A percentile compares a stretch with the other conserved stretches of the same genome.
Evolutionary conservation across 2,797 vertebrate genomes (phyloP).

Genomic region (Eulemur albifrons): DNA sequence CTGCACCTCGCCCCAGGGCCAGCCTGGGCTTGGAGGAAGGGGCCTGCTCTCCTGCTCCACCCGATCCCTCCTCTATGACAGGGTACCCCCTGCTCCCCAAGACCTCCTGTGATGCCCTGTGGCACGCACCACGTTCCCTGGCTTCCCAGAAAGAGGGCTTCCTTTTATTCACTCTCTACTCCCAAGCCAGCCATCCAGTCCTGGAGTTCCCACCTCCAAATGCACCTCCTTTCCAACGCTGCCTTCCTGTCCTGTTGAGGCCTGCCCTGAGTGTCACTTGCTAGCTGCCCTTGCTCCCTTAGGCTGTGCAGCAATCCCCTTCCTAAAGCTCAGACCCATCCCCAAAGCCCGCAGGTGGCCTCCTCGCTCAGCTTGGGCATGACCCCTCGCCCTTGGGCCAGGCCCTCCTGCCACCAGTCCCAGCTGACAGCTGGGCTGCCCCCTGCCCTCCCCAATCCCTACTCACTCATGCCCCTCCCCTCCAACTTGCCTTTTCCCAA

Average conservation of each 20-base stretch:
- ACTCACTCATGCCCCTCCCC: rapidly evolving
- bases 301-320: neutral
- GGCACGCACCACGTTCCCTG: no score
- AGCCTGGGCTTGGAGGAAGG: neutral
- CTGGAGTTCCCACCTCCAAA: neutral
- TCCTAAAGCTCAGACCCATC: neutral
- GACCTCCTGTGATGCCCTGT: neutral
- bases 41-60: rapidly evolving
- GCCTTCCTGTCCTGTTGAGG: neutral
- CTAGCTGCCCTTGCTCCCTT: neutral
- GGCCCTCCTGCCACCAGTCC: neutral
- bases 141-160: neutral
- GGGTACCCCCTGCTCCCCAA: no score
- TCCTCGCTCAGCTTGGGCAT: no score
- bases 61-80: no score
- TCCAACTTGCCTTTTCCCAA: neutral
- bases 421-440: neutral
- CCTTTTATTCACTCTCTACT: neutral
- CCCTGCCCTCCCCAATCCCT: no score
- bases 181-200: neutral
- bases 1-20: neutral
- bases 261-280: rapidly evolving
- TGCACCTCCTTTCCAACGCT: neutral
- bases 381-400: neutral
- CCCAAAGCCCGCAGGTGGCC: neutral